Evolutionary conservation across 2,888 invertebrate genomes (phyloP), one percentile per base, ranked within the genome.

Genomic region (Cybosia mesomella): DNA sequence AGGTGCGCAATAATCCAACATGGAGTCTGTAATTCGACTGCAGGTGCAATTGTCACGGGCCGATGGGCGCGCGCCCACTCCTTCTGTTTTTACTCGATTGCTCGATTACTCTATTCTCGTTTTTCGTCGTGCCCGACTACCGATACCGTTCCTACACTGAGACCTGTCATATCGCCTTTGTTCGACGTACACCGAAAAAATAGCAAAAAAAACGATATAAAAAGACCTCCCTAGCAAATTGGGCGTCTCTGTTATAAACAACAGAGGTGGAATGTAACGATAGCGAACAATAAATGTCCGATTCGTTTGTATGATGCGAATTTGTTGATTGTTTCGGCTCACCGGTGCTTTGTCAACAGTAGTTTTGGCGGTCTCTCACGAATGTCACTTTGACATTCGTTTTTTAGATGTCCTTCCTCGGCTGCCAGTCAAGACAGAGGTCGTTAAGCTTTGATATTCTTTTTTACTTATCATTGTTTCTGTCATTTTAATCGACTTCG

Each of bases 141-240:
- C 91, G 94, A 93, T 93, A 92, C 90, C 87, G 86, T 85, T 83
- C 79, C 83, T 87, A 89, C 90, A 90, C 88, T 88, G 89, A 85
- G 91, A 91, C 90, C 94, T 94, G 94, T 95, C 94, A 95, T 94
- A 94, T 93, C 92, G 92, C 89, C 91, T 91, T 93, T 93, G 93
- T 92, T 88, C 83, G 85, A 84, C 85, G 89, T 88, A 86, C 88
- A 89, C 87, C 85, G 87, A 92, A 92, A 92, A 89, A 87, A 84
- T 85, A 81, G 82, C 85, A 88, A 91, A 85, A 91, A 85, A 87
- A 82, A 74, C 67, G 79, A 85, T 91, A 92, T 92, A 93, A 92
- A 93, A 93, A 92, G 90, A 91, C 87, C 73, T 91, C 90, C 85
- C 87, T 90, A 93, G 93, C 93, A 94, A 95, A 94, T 95, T 95